Evolutionary conservation across 2,888 invertebrate genomes (phyloP), one percentile per base, ranked within the genome.

Genomic region (Druceiella hillmani): DNA sequence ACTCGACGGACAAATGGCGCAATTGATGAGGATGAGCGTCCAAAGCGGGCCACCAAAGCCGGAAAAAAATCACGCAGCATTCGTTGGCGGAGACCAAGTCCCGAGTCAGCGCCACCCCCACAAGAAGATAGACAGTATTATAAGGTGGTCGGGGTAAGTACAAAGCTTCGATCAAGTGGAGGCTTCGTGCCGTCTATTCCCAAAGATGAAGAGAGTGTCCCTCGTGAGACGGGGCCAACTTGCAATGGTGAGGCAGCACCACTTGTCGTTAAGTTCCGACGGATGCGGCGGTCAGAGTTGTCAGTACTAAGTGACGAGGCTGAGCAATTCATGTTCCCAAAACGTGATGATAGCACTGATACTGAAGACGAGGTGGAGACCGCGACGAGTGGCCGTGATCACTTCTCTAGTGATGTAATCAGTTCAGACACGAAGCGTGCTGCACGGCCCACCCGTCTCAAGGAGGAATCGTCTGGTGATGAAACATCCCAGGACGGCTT

Each of bases 251-350:
- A 40, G 15, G 52, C 66, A 1, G 62, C 66, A 31, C 67, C 78
- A 1, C 66, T 84, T 15, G 83, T 85, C 13, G 85, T 87, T 1
- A 83, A 86, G 53, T 84, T 87, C 51, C 78, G 80, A 35, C 83
- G 85, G 45, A 78, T 87, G 11, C 69, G 87, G 3, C 76, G 78
- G 33, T 81, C 86, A 0, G 87, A 88, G 58, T 55, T 89, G 33
- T 79, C 81, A 1, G 75, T 82, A 33, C 61, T 90, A 31, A 88
- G 87, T 53, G 86, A 87, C 50, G 89, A 90, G 58, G 90, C 90
- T 0, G 88, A 88, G 52, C 88, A 84, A 50, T 90, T 90, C 55
- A 81, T 90, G 78, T 90, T 90, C 55, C 83, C 87, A 0, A 80
- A 77, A 49, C 73, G 78, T 25, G 78, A 80, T 11, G 79, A 79